Evolutionary conservation across 1,140 invertebrate species (phyloP), one percentile per base, ranked within the genome.

Genomic region (Drosophila triauraria): DNA sequence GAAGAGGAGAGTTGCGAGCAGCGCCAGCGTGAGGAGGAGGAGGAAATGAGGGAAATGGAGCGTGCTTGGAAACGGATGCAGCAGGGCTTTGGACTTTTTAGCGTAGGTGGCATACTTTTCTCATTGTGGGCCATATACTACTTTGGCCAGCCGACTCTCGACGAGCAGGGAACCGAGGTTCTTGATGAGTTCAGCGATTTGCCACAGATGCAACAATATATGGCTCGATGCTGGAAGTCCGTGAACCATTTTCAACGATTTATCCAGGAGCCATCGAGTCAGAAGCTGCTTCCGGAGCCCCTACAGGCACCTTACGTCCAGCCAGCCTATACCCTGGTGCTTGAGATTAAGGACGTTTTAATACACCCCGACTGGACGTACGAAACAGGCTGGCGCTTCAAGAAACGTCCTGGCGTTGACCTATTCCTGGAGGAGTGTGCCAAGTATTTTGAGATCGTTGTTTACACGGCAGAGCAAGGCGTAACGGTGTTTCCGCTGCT

Each of bases 301-400:
- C 90, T 99, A 7, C 95, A 96, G 77, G 95, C 96, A 68, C 99
- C 99, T 0, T 99, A 99, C 92, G 94, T 96, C 75, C 99, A 99
- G 93, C 99, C 99, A 13, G 97, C 97, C 1, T 99, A 99, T 92
- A 99, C 99, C 1, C 93, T 99, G 30, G 97, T 99, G 15, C 92
- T 99, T 46, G 99, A 99, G 94, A 94, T 99, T 91, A 99, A 97
- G 98, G 99, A 99, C 92, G 95, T 99, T 6, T 93, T 99, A 4
- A 96, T 99, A 4, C 98, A 99, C 94, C 99, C 99, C 1, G 99
- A 99, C 93, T 99, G 99, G 99, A 99, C 98, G 5, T 96, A 95
- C 82, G 94, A 95, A 84, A 95, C 95, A 46, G 95, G 95, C 27
- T 96, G 95, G 95, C 94, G 95, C 78, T 99, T 99, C 93, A 99